A percentile compares a stretch with the other conserved stretches of the same genome.
Conservation (phyloP, 92 coral and sea anemone genomes). For the Ricordea florida region DNA sequence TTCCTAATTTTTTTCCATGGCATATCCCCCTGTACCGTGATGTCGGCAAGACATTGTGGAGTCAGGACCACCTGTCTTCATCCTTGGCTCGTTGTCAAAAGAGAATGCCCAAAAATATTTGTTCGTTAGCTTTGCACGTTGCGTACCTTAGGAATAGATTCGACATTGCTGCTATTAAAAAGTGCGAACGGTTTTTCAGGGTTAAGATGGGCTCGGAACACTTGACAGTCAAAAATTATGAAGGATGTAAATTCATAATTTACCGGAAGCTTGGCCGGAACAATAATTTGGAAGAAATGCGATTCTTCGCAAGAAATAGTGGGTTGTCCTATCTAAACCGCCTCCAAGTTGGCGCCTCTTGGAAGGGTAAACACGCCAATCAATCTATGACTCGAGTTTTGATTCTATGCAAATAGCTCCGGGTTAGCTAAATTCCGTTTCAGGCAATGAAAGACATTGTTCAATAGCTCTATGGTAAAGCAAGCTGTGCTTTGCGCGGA, state of each 20-base stretch:
- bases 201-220: no score
- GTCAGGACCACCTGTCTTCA: constrained; percentile 17
- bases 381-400: background rate
- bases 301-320: background rate
- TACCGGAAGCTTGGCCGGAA: constrained; percentile 43
- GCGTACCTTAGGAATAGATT: no score
- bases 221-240: no score
- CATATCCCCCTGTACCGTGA: constrained; percentile 5
- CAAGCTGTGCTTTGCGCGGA: background rate
- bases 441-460: constrained; percentile 30
- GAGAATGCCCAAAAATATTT: no score
- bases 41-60: constrained; percentile 14
- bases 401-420: constrained; percentile 30
- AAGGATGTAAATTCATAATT: background rate
- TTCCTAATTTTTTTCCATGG: constrained; percentile 13
- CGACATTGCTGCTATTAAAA: no score
- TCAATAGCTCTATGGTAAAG: constrained; percentile 23
- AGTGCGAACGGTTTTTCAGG: no score
- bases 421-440: background rate
- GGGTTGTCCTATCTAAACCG: background rate
- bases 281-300: constrained; percentile 4
- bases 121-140: no score
- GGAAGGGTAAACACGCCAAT: background rate
- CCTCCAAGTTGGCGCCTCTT: constrained; percentile 17
- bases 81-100: no score